Base-by-base conservation (phyloP, 1,140 invertebrate species). In the Calosoma granatense region DNA sequence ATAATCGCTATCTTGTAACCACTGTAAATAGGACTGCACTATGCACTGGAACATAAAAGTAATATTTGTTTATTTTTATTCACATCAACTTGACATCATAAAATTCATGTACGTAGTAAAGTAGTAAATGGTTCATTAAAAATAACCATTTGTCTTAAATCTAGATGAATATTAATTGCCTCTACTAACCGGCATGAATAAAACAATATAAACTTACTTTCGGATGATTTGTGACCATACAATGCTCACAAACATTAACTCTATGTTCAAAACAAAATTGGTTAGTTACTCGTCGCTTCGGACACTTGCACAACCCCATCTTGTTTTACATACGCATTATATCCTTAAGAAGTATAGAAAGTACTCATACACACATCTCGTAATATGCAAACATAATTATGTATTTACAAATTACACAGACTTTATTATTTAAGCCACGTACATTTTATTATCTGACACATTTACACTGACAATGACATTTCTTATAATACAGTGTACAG, bases 221-320 rank as follows among this genome's bases (percentile, higher is more conserved):
- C 22, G 90, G 85, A 76, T 98, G 96, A 72, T 90, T 93, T 63
- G 88, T 86, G 22, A 97, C 90, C 82, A 98, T 89, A 78, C 96
- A 98, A 78, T 93, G 83, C 78, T 98, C 95, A 74, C 96, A 98
- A 68, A 98, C 96, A 82, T 98, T 98, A 1, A 98, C 94, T 66
- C 93, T 77, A 72, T 98, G 96, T 75, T 97, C 93, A 73, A 97
- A 98, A 78, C 96, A 98, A 79, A 98, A 98, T 69, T 97, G 87
- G 76, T 94, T 97, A 51, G 95, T 98, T 21, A 98, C 93, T 79
- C 88, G 87, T 65, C 89, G 80, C 74, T 97, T 97, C 12, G 94
- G 93, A 76, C 96, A 98, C 72, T 98, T 98, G 75, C 95, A 98
- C 20, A 98, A 78, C 51, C 95, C 95, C 95, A 98, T 98, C 60